Evolutionary conservation across 1,140 invertebrate genomes (phyloP).

Genomic region (Heliothis virescens): DNA sequence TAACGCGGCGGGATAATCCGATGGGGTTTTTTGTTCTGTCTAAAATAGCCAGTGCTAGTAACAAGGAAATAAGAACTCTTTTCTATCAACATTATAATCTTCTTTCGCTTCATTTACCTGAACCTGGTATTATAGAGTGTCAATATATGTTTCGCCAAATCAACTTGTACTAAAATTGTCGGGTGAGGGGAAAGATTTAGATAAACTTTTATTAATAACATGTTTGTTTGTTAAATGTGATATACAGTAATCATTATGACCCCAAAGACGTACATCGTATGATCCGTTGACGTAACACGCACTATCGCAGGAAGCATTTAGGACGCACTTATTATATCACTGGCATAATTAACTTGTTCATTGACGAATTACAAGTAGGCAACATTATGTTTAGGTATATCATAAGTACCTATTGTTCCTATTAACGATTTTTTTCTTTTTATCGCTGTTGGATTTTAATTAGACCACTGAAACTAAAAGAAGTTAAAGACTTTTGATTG

Average conservation of each 20-base stretch:
- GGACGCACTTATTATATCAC: conserved; percentile 19
- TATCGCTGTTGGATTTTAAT: background rate
- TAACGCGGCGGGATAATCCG: conserved; percentile 71
- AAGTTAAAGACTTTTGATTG: too few species aligned
- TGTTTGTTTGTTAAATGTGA: conserved; percentile 42
- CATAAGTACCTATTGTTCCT: too few species aligned
- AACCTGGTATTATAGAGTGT: background rate
- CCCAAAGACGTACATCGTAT: conserved; percentile 46
- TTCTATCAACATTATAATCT: background rate
- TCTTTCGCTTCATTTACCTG: background rate
- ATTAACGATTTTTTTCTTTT: background rate
- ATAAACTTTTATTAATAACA: conserved; percentile 33
- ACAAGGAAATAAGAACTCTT: conserved; percentile 61
- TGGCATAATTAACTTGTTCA: conserved; percentile 15
- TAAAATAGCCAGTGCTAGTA: conserved; percentile 58
- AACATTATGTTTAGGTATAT: too few species aligned
- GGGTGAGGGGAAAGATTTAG: conserved; percentile 22
- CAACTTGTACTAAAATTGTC: background rate
- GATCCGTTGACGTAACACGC: conserved; percentile 45
- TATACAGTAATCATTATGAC: conserved; percentile 48
- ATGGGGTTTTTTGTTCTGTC: conserved; percentile 72
- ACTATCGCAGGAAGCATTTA: conserved; percentile 27
- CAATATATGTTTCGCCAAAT: background rate
- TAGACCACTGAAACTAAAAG: background rate
- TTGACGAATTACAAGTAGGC: background rate